Conservation (phyloP, 2,797 vertebrate genomes). For the Hapalemur alaotrensis region DNA sequence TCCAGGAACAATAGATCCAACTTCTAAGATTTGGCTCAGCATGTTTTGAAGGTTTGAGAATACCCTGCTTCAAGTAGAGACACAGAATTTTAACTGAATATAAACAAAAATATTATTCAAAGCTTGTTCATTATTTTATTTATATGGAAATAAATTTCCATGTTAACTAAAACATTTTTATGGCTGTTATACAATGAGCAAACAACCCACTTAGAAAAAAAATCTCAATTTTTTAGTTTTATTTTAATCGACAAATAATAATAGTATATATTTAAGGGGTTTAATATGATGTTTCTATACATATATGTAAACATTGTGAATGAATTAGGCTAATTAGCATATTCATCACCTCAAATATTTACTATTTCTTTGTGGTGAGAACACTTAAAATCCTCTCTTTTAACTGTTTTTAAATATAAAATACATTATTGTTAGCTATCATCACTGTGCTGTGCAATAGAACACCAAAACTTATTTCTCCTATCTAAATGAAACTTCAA, state of each 20-base stretch:
- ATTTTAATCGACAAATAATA: not conserved
- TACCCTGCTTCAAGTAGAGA: not conserved
- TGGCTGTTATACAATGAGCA: not conserved
- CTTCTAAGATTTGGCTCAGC: not conserved
- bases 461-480: not conserved
- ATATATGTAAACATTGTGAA: not conserved
- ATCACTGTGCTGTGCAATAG: not conserved
- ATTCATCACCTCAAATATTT: not conserved
- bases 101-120: not conserved
- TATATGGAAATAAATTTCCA: not conserved
- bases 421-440: not conserved
- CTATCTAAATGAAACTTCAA: not conserved
- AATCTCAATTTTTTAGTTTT: not conserved
- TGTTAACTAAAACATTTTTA: not conserved
- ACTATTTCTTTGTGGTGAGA: not conserved
- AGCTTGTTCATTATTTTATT: not conserved
- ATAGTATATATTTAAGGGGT: not conserved
- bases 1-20: not conserved
- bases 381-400: not conserved
- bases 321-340: not conserved
- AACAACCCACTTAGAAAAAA: not conserved
- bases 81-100: not conserved
- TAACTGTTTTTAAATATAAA: not conserved
- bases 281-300: not conserved
- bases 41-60: not conserved